Base-by-base conservation (phyloP, 2,888 invertebrate species). In the Epinotia nisella region DNA sequence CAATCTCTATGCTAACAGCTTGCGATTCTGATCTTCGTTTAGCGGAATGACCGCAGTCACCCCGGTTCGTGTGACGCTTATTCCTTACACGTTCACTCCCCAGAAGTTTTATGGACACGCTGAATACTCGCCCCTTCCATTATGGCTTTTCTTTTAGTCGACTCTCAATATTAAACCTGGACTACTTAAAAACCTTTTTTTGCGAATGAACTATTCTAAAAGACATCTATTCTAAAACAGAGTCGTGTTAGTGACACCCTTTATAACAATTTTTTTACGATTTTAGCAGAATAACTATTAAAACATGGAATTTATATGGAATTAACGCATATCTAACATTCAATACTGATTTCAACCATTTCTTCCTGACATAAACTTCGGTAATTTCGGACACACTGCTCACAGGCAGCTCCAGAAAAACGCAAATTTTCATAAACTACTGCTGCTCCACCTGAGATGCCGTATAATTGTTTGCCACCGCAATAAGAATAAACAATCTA, bases 1-100 rank as follows among this genome's bases (percentile, higher is more conserved):
- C 93, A 92, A 93, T 93, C 92, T 93, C 93, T 93, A 93, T 93
- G 93, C 93, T 93, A 93, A 93, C 91, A 92, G 93, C 91, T 89
- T 90, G 90, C 92, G 93, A 93, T 93, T 93, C 91, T 90, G 93
- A 93, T 93, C 93, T 93, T 93, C 93, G 93, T 93, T 93, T 93
- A 93, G 92, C 93, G 91, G 84, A 93, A 93, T 93, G 93, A 93
- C 93, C 93, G 91, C 93, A 92, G 92, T 86, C 92, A 89, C 92
- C 90, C 89, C 88, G 82, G 84, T 85, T 85, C 85, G 87, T 83
- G 89, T 89, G 90, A 91, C 90, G 91, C 86, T 91, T 92, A 93
- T 92, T 92, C 92, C 90, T 89, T 89, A 92, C 93, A 93, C 93
- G 92, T 93, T 90, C 88, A 87, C 87, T 88, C 89, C 88, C 86